Conservation (phyloP, 2,888 invertebrate species). For the Caenorhabditis sp. region DNA sequence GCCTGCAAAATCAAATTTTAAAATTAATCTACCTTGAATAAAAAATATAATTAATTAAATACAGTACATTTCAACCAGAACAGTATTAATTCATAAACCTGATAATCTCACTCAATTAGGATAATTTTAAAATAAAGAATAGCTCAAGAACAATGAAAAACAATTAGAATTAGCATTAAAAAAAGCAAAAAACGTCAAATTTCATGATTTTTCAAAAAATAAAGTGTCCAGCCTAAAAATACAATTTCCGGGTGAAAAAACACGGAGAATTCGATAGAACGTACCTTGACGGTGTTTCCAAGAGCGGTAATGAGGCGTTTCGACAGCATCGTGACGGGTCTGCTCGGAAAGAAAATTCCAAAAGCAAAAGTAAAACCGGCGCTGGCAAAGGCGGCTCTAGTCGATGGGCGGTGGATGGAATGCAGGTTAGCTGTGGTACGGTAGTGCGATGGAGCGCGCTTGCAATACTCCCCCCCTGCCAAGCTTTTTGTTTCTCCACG, state of each 20-base stretch:
- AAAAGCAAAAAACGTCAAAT: not conserved
- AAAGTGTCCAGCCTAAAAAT: conserved; percentile 49
- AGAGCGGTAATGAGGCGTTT: conserved; percentile 75
- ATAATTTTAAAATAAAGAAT: no score
- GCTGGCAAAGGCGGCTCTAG: conserved; percentile 61
- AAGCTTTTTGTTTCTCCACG: conserved; percentile 17
- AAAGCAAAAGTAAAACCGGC: conserved; percentile 65
- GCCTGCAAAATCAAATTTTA: conserved; percentile 64
- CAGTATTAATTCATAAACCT: no score
- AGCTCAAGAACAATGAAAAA: no score
- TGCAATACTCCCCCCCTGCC: no score
- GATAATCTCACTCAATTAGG: no score
- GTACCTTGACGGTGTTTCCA: conserved; percentile 76
- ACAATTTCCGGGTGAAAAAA: not conserved
- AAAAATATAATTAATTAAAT: no score
- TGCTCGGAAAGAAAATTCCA: conserved; percentile 65
- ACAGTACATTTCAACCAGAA: no score
- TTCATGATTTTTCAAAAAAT: conserved; percentile 11
- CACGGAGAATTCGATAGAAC: conserved; percentile 20
- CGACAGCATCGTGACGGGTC: conserved; percentile 75
- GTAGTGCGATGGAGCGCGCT: conserved; percentile 56
- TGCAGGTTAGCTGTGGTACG: conserved; percentile 61
- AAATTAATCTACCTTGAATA: no score
- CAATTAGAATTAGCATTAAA: no score
- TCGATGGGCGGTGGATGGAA: conserved; percentile 65